Conservation (phyloP, 2,888 invertebrate genomes). For the Herminia tarsipennalis region DNA sequence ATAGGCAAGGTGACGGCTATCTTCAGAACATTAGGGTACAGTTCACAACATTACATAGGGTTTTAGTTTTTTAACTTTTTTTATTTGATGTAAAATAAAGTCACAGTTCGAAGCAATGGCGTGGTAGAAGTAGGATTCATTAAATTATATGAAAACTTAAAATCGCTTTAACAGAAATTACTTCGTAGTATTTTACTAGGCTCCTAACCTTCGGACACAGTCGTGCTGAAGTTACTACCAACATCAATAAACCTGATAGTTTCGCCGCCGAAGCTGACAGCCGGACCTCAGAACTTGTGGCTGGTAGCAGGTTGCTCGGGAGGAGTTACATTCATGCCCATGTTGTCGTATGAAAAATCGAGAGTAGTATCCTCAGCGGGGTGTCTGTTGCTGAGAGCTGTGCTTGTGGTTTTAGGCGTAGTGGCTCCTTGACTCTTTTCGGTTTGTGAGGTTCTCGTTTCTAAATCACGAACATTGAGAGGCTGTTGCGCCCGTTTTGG, state of each 20-base stretch:
- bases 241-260: conserved; percentile 47
- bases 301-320: conserved; percentile 73
- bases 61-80: too few relatives aligned
- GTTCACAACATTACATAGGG: too few relatives aligned
- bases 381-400: conserved; percentile 89
- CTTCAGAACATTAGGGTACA: too few relatives aligned
- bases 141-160: too few relatives aligned
- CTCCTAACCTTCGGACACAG: conserved; percentile 14
- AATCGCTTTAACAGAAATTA: not conserved
- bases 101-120: too few relatives aligned
- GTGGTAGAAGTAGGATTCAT: not conserved
- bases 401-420: conserved; percentile 88
- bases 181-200: not conserved
- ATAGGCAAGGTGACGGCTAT: too few relatives aligned
- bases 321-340: conserved; percentile 89
- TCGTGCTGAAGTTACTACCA: conserved; percentile 19
- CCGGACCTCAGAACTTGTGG: conserved; percentile 69
- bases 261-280: conserved; percentile 51
- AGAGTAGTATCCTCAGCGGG: conserved; percentile 92
- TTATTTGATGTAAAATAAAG: too few relatives aligned
- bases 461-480: conserved; percentile 70
- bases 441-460: conserved; percentile 70
- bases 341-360: conserved; percentile 93
- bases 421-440: conserved; percentile 85
- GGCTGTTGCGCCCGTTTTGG: conserved; percentile 69